A percentile compares a stretch with the other conserved stretches of the same genome.
Evolutionary conservation across 2,888 invertebrate species (phyloP).

Genomic region (Nomada hirtipes): DNA sequence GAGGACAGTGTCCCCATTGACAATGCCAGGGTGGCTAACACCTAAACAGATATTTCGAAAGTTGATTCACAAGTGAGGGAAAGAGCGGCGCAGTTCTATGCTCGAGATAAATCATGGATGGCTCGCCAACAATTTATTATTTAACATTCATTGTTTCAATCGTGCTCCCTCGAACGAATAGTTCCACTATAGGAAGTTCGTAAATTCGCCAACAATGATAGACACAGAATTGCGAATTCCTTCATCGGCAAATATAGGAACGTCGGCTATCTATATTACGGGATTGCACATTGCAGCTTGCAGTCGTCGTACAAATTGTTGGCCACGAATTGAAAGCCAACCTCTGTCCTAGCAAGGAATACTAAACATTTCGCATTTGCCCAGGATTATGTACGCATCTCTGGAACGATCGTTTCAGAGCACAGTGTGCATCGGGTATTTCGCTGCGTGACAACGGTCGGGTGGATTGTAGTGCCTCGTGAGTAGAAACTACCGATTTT

Average conservation of each 20-base stretch:
- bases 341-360: conserved; percentile 74
- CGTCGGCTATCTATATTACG: conserved; percentile 33
- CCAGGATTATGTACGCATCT: conserved; percentile 45
- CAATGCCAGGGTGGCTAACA: conserved; percentile 91
- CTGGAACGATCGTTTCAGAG: conserved; percentile 46
- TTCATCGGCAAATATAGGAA: conserved; percentile 39
- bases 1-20: conserved; percentile 92
- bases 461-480: conserved; percentile 15
- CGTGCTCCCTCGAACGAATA: background rate
- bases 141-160: too few relatives aligned
- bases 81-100: too few relatives aligned
- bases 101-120: too few relatives aligned
- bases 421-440: conserved; percentile 35
- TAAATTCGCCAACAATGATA: background rate
- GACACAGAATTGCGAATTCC: conserved; percentile 18
- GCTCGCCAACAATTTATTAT: too few relatives aligned
- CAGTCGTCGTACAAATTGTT: conserved; percentile 75
- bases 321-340: conserved; percentile 81
- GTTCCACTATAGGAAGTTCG: background rate
- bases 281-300: conserved; percentile 46
- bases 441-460: conserved; percentile 50
- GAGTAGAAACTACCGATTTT: conserved; percentile 45
- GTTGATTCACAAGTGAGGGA: too few relatives aligned
- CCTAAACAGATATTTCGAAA: conserved; percentile 84
- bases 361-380: conserved; percentile 75